Evolutionary conservation across 2,113 vertebrate genomes (phyloP).

Genomic region (Blennius ocellaris): DNA sequence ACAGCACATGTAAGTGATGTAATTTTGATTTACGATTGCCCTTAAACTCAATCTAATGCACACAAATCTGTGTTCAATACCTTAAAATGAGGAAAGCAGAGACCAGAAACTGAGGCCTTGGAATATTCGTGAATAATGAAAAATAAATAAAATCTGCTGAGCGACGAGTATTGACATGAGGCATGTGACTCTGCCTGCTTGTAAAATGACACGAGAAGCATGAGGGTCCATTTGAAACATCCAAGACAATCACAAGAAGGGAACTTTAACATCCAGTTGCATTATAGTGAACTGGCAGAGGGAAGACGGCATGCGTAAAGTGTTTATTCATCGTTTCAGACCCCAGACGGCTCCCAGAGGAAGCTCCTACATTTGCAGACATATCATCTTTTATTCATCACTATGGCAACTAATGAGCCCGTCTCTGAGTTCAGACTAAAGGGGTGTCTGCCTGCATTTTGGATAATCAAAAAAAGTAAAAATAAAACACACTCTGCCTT

Average conservation of each 20-base stretch:
- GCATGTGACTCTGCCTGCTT: neutral
- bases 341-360: constrained; percentile 54
- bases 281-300: constrained; percentile 1
- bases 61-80: neutral
- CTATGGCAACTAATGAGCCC: constrained; percentile 72
- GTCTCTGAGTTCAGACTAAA: constrained; percentile 37
- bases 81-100: constrained; percentile 27
- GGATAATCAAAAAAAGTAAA: constrained; percentile 25
- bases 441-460: constrained; percentile 38
- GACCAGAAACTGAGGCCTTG: constrained; percentile 12
- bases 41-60: neutral
- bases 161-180: constrained; percentile 23
- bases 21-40: constrained; percentile 3
- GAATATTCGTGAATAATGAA: constrained; percentile 34
- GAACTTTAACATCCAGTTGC: constrained; percentile 19
- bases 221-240: constrained; percentile 7
- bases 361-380: constrained; percentile 60
- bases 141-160: constrained; percentile 38
- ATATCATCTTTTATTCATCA: constrained; percentile 71
- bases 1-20: no score
- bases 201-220: constrained; percentile 6
- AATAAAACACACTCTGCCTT: constrained; percentile 17
- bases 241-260: neutral
- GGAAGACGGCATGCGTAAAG: constrained; percentile 21
- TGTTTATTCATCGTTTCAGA: constrained; percentile 64